Evolutionary conservation across 35 echinoderm and acorn worm species (phyloP).

Genomic region (Holothuria glaberrima): DNA sequence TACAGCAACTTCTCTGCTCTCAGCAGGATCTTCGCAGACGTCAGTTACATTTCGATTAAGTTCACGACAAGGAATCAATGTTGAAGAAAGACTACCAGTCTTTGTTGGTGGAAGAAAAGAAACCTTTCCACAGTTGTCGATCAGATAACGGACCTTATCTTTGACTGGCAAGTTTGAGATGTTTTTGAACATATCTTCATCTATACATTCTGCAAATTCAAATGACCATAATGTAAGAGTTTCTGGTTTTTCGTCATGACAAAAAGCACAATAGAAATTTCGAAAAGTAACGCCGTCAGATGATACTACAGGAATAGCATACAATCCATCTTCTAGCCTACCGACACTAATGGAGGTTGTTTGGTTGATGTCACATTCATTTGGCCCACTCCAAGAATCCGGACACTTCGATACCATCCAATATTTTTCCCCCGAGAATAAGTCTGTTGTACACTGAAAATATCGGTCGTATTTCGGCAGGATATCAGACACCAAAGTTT

Average conservation of each 20-base stretch:
- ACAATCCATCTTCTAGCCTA: slow-evolving; percentile 7
- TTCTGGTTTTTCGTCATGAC: not conserved
- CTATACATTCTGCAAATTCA: not conserved
- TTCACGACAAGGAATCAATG: slow-evolving; percentile 35
- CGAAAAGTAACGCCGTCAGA: slow-evolving; percentile 9
- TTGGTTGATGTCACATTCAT: slow-evolving; percentile 23
- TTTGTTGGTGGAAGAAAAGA: not conserved
- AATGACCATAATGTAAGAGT: not conserved
- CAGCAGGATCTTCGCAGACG: not conserved
- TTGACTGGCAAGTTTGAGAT: not conserved
- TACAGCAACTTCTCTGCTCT: too few species aligned
- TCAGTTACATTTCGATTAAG: not conserved
- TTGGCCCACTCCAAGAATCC: slow-evolving; percentile 18
- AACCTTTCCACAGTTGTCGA: not conserved
- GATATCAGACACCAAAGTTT: not conserved
- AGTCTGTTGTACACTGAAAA: slow-evolving; percentile 36
- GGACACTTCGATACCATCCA: slow-evolving; percentile 47
- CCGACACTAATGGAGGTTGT: not conserved
- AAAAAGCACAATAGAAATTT: slow-evolving; percentile 45
- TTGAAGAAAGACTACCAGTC: not conserved
- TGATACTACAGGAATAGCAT: slow-evolving; percentile 7
- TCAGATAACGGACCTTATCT: not conserved
- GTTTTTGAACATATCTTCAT: not conserved
- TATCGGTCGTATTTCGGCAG: not conserved
- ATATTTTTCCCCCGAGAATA: slow-evolving; percentile 15